Conservation (phyloP, 1,140 invertebrate species). For the Melanaphis sacchari region DNA sequence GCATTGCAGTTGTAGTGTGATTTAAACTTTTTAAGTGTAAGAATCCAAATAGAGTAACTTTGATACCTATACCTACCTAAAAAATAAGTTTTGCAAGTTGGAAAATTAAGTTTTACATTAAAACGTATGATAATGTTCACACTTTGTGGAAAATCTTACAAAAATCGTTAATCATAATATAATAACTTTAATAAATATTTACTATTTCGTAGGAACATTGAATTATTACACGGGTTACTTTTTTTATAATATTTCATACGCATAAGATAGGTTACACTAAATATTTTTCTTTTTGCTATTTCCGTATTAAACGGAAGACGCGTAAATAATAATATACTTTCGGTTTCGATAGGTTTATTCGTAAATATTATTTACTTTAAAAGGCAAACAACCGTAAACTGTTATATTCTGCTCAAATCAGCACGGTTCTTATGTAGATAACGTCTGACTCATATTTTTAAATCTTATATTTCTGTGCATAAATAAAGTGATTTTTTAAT, state of each 20-base stretch:
- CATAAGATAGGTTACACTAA: neutral
- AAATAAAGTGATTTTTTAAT: neutral
- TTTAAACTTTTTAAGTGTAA: neutral
- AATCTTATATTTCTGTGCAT: too few species aligned
- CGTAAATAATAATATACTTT: neutral
- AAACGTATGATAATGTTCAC: neutral
- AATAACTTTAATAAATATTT: neutral
- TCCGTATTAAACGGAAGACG: neutral
- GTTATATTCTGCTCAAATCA: neutral
- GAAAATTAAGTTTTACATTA: neutral
- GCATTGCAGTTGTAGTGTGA: neutral
- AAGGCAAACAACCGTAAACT: neutral
- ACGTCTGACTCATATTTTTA: neutral
- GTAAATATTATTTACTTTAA: neutral
- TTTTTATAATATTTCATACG: neutral
- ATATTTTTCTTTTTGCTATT: neutral
- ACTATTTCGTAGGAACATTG: neutral
- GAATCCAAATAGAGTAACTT: neutral
- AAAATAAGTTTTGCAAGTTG: neutral
- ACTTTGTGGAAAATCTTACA: neutral
- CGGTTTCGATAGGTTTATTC: neutral
- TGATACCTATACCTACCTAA: neutral
- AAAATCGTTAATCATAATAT: neutral
- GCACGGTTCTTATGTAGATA: neutral
- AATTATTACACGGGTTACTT: neutral